Conservation (phyloP, 2,113 vertebrate genomes). For the Rhinoptilus africanus region DNA sequence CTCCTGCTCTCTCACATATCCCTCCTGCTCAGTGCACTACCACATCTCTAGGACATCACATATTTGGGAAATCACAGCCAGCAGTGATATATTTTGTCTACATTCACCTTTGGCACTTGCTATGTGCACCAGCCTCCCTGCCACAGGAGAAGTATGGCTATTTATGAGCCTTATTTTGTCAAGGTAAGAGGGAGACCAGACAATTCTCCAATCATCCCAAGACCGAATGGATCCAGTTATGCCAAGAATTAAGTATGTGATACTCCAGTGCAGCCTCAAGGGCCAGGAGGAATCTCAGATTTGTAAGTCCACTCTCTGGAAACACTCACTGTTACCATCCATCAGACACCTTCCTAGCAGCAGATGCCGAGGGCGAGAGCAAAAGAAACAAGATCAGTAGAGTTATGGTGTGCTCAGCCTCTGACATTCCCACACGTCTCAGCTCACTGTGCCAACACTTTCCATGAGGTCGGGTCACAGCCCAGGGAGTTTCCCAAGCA, state of each 20-base stretch:
- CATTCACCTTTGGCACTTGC: neutral
- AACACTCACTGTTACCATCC: neutral
- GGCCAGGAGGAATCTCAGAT: neutral
- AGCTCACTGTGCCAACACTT: neutral
- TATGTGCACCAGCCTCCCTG: neutral
- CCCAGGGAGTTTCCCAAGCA: neutral
- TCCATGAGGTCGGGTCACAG: neutral
- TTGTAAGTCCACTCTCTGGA: neutral
- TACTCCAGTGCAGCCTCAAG: neutral
- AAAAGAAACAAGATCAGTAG: neutral
- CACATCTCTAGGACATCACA: neutral
- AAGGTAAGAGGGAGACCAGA: neutral
- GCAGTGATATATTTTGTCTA: neutral
- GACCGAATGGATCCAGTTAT: fast-evolving
- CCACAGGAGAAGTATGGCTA: neutral
- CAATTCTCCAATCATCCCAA: neutral
- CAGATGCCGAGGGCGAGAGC: neutral
- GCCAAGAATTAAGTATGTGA: neutral
- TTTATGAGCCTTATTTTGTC: neutral
- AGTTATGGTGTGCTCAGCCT: neutral
- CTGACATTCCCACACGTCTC: fast-evolving
- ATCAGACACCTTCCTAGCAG: neutral
- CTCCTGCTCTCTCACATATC: neutral
- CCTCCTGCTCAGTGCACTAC: neutral
- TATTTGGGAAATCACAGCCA: neutral